These are phyloP conservation scores for Apotomis turbidana DNA, from an alignment of 2,888 invertebrate genomes.

Conservation along the genomic window DNA sequence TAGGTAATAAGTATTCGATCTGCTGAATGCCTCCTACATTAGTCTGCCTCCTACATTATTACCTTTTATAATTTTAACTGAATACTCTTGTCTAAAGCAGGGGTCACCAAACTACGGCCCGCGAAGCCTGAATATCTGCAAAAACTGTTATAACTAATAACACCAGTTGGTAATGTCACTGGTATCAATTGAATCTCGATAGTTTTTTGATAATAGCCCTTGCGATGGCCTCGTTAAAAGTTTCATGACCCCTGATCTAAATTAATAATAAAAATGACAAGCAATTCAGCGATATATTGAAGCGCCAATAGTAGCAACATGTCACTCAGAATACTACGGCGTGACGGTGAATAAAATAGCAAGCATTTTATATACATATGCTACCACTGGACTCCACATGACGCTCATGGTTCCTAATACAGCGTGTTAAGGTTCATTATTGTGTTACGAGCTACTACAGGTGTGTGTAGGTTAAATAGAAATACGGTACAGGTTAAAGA, in stretches of 20 bases:
- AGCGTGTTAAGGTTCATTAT: conserved; percentile 20
- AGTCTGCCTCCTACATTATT: no score
- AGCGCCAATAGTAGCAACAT: conserved; percentile 36
- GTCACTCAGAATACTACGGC: background rate
- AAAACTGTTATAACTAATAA: no score
- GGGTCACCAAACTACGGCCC: no score
- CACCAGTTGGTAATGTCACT: no score
- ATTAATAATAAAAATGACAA: conserved; percentile 10
- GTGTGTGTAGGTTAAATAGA: conserved; percentile 55
- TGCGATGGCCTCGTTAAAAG: no score
- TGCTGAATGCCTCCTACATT: no score
- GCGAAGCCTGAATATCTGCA: no score
- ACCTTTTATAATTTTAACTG: no score
- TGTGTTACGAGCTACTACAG: conserved; percentile 44
- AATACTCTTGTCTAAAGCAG: no score
- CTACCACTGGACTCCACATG: conserved; percentile 33
- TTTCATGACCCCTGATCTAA: background rate
- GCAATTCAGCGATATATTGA: conserved; percentile 13
- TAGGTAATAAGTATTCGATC: no score
- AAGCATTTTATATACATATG: conserved; percentile 19
- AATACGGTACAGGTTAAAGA: conserved; percentile 65
- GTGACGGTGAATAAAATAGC: conserved; percentile 12
- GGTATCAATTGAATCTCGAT: no score
- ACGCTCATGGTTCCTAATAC: conserved; percentile 16
- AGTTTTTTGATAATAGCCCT: no score